Conservation (phyloP, 2,113 vertebrate species). For the Xenotilapia leptura region DNA sequence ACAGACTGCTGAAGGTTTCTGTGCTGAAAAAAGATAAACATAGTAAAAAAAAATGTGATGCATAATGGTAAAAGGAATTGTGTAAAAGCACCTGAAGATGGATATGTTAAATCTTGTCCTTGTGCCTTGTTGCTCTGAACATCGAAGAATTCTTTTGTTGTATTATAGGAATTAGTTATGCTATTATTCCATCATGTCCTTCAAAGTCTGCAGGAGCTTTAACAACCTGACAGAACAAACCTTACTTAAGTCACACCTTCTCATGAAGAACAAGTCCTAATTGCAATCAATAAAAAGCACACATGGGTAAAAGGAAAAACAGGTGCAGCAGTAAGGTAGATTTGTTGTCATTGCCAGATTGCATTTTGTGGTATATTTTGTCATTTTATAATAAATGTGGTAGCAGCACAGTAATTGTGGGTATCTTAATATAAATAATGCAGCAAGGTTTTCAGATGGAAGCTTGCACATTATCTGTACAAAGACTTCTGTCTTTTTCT, state of each 20-base stretch:
- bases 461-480: neutral
- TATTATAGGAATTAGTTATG: neutral
- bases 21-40: neutral
- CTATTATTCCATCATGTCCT: neutral
- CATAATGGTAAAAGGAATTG: neutral
- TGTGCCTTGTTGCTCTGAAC: neutral
- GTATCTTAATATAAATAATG: slow-evolving; percentile 18
- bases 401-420: neutral
- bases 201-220: neutral
- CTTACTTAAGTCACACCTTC: neutral
- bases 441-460: neutral
- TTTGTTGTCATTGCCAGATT: neutral
- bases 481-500: neutral
- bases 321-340: neutral
- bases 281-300: neutral
- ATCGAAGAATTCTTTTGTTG: neutral
- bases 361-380: neutral
- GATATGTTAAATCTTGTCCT: rapidly evolving
- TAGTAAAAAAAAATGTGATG: neutral
- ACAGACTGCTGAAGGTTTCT: neutral
- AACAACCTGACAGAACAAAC: neutral
- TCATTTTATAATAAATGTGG: neutral
- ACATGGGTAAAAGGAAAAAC: neutral
- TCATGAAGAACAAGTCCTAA: neutral
- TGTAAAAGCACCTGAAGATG: neutral